Evolutionary conservation across 2,888 invertebrate genomes (phyloP), one percentile per base, ranked within the genome.

Genomic region (Xylota segnis): DNA sequence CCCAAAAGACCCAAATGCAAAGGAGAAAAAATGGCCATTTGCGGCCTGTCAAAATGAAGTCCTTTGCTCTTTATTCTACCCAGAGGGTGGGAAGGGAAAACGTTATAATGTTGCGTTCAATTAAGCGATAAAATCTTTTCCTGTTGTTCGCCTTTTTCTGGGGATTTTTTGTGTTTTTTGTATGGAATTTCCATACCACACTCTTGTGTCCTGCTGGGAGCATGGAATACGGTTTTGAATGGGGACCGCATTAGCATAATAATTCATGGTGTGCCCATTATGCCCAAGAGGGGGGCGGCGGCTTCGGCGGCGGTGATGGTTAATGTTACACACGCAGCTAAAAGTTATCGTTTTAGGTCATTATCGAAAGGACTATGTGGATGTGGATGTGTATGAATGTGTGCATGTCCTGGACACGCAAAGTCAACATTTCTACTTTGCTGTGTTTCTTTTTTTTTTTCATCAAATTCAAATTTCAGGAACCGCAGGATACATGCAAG

Each of bases 71-170:
- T 77, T 74, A 68, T 63, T 32, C 43, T 56, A 32, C 52, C 16
- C 23, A 0, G 7, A 34, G 45, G 23, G 23, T 37, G 58, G 59
- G 72, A 54, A 37, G 50, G 50, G 58, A 77, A 43, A 59, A 65
- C 65, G 79, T 70, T 75, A 71, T 77, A 76, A 82, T 82, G 76
- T 86, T 82, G 86, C 86, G 76, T 86, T 86, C 86, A 86, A 86
- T 86, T 86, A 86, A 86, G 86, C 66, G 86, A 86, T 86, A 86
- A 82, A 82, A 86, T 82, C 82, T 72, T 56, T 75, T 65, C 18
- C 63, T 68, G 50, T 45, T 74, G 72, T 72, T 56, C 52, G 65
- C 59, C 66, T 72, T 58, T 74, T 68, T 50, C 16, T 37, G 37
- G 14, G 18, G 29, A 54, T 43, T 63, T 40, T 70, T 68, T 61